Base-by-base conservation (phyloP, 2,113 vertebrate species). In the Misgurnus mizolepis region DNA sequence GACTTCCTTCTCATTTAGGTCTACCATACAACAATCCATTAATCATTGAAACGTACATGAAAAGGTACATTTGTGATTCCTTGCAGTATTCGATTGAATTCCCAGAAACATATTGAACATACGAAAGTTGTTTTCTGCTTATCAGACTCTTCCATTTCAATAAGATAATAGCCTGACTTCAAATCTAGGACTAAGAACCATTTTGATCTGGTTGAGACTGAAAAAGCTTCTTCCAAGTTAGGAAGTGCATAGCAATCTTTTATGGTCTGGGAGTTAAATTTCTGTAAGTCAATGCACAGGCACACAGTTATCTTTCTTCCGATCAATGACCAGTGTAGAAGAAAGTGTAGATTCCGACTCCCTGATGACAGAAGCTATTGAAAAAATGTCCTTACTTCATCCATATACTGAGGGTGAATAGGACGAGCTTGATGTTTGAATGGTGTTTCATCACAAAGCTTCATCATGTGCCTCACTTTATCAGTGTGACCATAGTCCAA, bases 401-500 rank as follows among this genome's bases (percentile, higher is more conserved):
- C 65, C 39, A 67, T 39, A 67, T 67, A 39, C 9, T 47, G 45
- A 9, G 69, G 69, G 12, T 66, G 79, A 9, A 80, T 80, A 7
- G 70, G 79, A 66, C 79, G 41, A 45, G 69, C 5, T 62, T 58
- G 47, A 7, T 81, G 79, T 18, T 75, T 75, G 18, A 81, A 81
- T 34, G 79, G 61, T 17, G 70, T 81, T 11, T 72, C 58, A 47
- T 81, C 79, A 65, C 41, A 27, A 34, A 81, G 39, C 34, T 49
- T 72, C 9, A 81, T 81, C 14, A 67, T 71, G 39, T 75, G 62
- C 40, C 66, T 81, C 4, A 81, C 56, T 60, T 80, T 74, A 12
- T 58, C n/a, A 14, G 70, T 75, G 62, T 53, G 79, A 40, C 79
- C 79, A 81, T 41, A 81, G 27, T 81, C 70, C 7, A 66, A 40